Conservation (phyloP, 2,113 vertebrate species). For the Gasterosteus aculeatus region DNA sequence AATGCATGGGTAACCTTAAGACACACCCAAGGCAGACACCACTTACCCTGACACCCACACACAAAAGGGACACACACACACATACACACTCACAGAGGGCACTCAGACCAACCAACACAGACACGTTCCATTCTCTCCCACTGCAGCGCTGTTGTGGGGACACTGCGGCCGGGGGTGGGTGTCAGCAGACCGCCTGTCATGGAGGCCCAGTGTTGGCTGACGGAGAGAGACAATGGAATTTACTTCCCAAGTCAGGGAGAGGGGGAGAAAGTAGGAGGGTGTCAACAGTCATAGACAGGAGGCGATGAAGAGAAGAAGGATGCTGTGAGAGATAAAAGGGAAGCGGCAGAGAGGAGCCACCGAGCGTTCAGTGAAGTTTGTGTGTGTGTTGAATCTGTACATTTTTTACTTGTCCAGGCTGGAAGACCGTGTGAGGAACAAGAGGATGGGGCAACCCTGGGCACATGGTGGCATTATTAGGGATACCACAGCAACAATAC, state of each 20-base stretch:
- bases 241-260: neutral
- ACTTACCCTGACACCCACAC: constrained; percentile 24
- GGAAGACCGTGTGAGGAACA: neutral
- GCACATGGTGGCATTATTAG: neutral
- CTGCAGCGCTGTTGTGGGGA: neutral
- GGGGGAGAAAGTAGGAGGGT: neutral
- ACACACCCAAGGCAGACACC: constrained; percentile 32
- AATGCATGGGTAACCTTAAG: constrained; percentile 46
- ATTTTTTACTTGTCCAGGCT: neutral
- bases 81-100: neutral
- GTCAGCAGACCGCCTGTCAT: neutral
- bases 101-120: neutral
- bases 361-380: neutral
- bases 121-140: neutral
- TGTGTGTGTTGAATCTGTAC: neutral
- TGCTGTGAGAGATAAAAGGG: neutral
- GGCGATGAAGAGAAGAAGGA: neutral
- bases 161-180: neutral
- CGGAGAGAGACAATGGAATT: constrained; percentile 2
- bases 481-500: neutral
- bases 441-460: neutral
- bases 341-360: neutral
- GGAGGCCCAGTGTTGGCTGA: constrained; percentile 6
- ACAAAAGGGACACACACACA: neutral
- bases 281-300: neutral